phyloP scores from a whole-genome alignment of 1,140 invertebrate species.

The Temnothorax nylanderi region DNA sequence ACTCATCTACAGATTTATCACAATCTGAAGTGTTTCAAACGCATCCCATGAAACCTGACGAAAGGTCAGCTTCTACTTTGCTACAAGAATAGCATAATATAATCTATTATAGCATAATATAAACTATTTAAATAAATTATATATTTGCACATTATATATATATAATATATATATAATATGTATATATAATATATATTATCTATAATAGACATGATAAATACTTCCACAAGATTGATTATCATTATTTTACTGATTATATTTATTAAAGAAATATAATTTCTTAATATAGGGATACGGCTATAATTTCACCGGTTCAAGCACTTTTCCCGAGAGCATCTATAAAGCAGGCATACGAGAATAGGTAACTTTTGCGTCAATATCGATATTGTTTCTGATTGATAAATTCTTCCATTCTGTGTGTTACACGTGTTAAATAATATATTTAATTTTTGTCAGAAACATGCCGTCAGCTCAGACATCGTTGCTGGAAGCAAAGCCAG shows the following conservation, averaged over 20 bases:
- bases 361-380: background rate
- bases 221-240: background rate
- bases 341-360: constrained; percentile 21
- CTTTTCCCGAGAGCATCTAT: constrained; percentile 17
- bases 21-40: background rate
- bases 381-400: background rate
- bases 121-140: background rate
- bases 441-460: background rate
- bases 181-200: background rate
- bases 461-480: background rate
- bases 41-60: background rate
- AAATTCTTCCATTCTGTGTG: background rate
- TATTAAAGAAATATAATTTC: constrained; percentile 13
- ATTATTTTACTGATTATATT: background rate
- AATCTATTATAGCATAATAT: background rate
- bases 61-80: constrained; percentile 2
- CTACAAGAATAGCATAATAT: background rate
- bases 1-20: background rate
- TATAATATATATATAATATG: no score
- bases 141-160: background rate
- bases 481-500: background rate
- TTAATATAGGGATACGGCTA: constrained; percentile 29
- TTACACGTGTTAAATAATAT: background rate
- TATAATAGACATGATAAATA: background rate
- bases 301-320: constrained; percentile 26